A percentile compares a stretch with the other conserved stretches of the same genome.
phyloP scores from a whole-genome alignment of 1,140 invertebrate species.

The Sipha flava region DNA sequence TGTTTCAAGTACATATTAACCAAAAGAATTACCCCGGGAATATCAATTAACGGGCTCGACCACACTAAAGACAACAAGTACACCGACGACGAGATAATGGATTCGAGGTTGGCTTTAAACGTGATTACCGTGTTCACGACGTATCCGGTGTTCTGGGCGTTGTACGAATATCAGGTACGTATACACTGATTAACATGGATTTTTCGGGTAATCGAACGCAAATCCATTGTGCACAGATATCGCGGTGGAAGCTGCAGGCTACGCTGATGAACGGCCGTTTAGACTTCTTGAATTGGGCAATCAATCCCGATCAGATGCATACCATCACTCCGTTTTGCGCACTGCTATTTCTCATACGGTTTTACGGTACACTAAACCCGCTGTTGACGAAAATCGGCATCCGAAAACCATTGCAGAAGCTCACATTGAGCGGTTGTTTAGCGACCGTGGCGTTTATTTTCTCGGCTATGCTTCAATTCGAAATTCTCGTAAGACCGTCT shows the following conservation, averaged over 20 bases:
- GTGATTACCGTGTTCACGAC: constrained; percentile 70
- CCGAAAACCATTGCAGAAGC: constrained; percentile 50
- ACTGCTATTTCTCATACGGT: constrained; percentile 66
- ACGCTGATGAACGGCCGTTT: too few relatives aligned
- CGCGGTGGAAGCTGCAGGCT: too few relatives aligned
- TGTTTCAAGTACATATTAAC: constrained; percentile 1
- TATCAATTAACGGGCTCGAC: constrained; percentile 55
- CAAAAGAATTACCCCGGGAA: background rate
- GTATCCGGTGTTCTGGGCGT: constrained; percentile 78
- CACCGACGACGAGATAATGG: constrained; percentile 57
- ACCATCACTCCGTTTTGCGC: too few relatives aligned
- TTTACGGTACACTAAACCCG: constrained; percentile 54
- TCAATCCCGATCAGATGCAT: too few relatives aligned
- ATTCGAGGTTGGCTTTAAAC: constrained; percentile 62
- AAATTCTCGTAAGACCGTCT: constrained; percentile 35
- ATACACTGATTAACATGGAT: too few relatives aligned
- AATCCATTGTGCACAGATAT: too few relatives aligned
- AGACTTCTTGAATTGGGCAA: too few relatives aligned
- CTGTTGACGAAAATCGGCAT: constrained; percentile 38
- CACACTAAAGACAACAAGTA: constrained; percentile 61
- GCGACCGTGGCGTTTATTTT: constrained; percentile 57
- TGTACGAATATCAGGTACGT: constrained; percentile 73
- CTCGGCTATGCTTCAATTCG: constrained; percentile 57
- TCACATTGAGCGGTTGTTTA: constrained; percentile 57
- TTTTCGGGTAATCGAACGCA: too few relatives aligned